phyloP scores from a whole-genome alignment of 2,113 vertebrate genomes.

The Entosphenus tridentatus region DNA sequence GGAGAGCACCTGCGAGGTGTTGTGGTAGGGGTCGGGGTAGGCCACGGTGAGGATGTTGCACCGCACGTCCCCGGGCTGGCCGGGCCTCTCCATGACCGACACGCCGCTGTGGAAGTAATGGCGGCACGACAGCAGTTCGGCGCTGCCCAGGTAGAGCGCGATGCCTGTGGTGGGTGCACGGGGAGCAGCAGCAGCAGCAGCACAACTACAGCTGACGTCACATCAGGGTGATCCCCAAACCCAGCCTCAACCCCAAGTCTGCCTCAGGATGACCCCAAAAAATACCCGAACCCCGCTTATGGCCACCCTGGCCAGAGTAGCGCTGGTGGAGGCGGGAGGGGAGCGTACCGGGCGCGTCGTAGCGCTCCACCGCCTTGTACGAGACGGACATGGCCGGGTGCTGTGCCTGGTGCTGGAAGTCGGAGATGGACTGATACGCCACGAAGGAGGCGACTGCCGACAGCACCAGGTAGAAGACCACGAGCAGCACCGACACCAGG shows the following conservation, averaged over 20 bases:
- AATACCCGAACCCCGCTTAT: no score
- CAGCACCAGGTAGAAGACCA: conserved; percentile 71
- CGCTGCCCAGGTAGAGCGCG: conserved; percentile 56
- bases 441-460: conserved; percentile 65
- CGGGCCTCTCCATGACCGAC: conserved; percentile 35
- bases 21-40: conserved; percentile 55
- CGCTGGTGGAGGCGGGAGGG: no score
- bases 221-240: no score
- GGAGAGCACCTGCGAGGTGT: conserved; percentile 33
- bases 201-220: no score
- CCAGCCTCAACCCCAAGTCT: no score
- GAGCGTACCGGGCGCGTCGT: conserved; percentile 45
- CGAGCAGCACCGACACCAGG: conserved; percentile 57
- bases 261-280: no score
- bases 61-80: conserved; percentile 30
- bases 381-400: conserved; percentile 89
- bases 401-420: conserved; percentile 66
- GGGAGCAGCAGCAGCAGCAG: no score
- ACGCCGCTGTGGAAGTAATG: conserved; percentile 62
- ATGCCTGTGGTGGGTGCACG: conserved; percentile 36
- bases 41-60: conserved; percentile 38
- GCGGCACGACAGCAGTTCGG: conserved; percentile 53
- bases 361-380: conserved; percentile 70
- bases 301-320: no score
- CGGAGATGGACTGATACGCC: conserved; percentile 79